Evolutionary conservation across 2,113 vertebrate species (phyloP), one percentile per base, ranked within the genome.

Genomic region (Cyanoderma ruficeps): DNA sequence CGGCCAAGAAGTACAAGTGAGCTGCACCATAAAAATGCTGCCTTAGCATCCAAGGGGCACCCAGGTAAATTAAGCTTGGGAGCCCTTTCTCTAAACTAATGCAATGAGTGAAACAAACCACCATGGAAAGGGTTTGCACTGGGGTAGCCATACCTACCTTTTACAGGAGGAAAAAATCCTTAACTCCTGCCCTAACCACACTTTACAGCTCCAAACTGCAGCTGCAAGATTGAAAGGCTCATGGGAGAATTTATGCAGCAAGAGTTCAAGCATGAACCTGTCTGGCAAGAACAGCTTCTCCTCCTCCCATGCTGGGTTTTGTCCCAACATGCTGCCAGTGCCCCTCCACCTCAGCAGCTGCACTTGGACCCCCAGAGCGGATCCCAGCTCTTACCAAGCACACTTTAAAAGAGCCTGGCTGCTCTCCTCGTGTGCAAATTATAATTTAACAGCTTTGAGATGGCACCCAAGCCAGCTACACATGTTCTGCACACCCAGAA

Each of bases 371-470:
- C 50, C 35, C 74, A 64, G 44, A 59, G 41, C 12, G n/a, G 55
- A 39, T 17, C 47, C 60, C 52, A 42, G 22, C 60, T 37, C 12
- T 10, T 7, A 44, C 21, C 20, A 65, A 42, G 18, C 27, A 25
- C 0, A 1, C 19, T 31, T 41, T 7, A 24, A 53, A 44, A 12
- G 55, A 80, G 53, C 19, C 9, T 46, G 63, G 53, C 80, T 68
- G 44, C 63, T 42, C 33, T 89, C 61, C 42, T 59, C 11, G 0
- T 0, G 0, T 2, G 10, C 31, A 49, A 42, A 22, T 49, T 2
- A 1, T 5, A 41, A 19, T 39, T 61, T 14, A 31, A 15, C 23
- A 28, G 71, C 22, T 76, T 30, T n/a, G 35, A 81, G 49, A 69
- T 9, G 31, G 53, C 49, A 53, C 37, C 41, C 10, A 7, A 71